Evolutionary conservation across 92 coral and sea anemone species (phyloP).

Genomic region (Galaxea fascicularis): DNA sequence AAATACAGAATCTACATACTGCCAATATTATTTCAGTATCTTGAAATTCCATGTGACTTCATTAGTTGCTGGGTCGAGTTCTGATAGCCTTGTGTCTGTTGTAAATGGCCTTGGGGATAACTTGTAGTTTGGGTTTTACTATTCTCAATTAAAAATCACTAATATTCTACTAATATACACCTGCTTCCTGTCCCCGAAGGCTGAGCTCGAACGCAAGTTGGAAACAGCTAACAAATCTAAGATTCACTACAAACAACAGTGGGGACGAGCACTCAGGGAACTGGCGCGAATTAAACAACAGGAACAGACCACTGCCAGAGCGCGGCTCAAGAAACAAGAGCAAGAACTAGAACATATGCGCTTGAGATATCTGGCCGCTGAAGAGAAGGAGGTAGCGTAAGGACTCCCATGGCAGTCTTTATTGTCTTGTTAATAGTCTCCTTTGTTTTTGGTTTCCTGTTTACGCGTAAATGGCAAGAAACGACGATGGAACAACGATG

Average conservation of each 20-base stretch:
- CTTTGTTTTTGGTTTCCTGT: background rate
- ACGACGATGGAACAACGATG: background rate
- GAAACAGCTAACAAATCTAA: constrained; percentile 95
- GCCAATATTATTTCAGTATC: too few species aligned
- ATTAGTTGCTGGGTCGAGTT: too few species aligned
- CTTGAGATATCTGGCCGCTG: constrained; percentile 95
- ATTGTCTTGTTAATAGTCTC: background rate
- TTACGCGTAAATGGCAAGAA: background rate
- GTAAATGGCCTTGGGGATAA: too few species aligned
- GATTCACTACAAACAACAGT: constrained; percentile 96
- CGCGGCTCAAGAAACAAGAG: constrained; percentile 94
- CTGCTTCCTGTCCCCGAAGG: constrained; percentile 47
- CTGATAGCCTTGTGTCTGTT: too few species aligned
- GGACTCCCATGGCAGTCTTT: background rate
- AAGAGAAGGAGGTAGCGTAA: constrained; percentile 88
- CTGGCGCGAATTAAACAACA: constrained; percentile 96
- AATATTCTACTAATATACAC: too few species aligned
- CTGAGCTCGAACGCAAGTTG: constrained; percentile 92
- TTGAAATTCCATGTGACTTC: too few species aligned
- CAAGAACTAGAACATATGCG: constrained; percentile 97
- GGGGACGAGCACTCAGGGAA: constrained; percentile 98
- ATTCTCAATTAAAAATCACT: too few species aligned
- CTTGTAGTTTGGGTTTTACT: too few species aligned
- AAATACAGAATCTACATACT: too few species aligned
- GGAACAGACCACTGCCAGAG: constrained; percentile 93